Percentiles rank a stretch among this genome's conserved stretches.
Conservation (phyloP, 2,888 invertebrate species). For the Malacosoma neustria region DNA sequence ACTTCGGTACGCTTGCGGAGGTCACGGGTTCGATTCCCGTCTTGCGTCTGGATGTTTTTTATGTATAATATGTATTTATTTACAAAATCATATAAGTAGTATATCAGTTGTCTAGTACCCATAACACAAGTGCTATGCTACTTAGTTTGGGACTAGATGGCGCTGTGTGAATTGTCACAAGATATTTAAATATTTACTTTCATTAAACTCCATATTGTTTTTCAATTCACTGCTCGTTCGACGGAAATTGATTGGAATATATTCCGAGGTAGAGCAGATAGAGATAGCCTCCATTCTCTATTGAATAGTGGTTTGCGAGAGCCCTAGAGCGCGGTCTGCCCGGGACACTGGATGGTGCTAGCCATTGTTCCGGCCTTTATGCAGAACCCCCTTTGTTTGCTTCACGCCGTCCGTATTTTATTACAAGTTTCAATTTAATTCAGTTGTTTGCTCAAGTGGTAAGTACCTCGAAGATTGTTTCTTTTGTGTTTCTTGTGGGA, state of each 20-base stretch:
- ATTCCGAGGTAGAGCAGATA: neutral
- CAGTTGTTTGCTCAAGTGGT: neutral
- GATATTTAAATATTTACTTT: too few species aligned
- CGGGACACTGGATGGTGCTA: constrained; percentile 21
- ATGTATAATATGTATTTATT: too few species aligned
- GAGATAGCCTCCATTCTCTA: neutral
- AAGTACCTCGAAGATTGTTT: neutral
- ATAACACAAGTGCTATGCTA: too few species aligned
- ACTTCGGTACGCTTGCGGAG: too few species aligned
- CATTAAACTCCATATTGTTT: too few species aligned
- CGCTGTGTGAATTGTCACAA: too few species aligned
- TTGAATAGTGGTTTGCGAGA: neutral
- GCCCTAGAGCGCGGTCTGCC: neutral
- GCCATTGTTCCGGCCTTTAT: constrained; percentile 13
- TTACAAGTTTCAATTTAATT: neutral
- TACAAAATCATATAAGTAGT: too few species aligned
- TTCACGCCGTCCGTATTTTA: neutral
- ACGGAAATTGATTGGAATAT: neutral
- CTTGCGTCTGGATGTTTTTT: too few species aligned
- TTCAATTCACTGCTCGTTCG: too few species aligned
- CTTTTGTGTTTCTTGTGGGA: neutral
- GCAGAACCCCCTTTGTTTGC: constrained; percentile 13
- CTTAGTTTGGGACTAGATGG: too few species aligned
- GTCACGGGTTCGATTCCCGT: too few species aligned
- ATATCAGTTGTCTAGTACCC: too few species aligned